Base-by-base conservation (phyloP, 1,140 invertebrate species). In the Drosophila leontia region DNA sequence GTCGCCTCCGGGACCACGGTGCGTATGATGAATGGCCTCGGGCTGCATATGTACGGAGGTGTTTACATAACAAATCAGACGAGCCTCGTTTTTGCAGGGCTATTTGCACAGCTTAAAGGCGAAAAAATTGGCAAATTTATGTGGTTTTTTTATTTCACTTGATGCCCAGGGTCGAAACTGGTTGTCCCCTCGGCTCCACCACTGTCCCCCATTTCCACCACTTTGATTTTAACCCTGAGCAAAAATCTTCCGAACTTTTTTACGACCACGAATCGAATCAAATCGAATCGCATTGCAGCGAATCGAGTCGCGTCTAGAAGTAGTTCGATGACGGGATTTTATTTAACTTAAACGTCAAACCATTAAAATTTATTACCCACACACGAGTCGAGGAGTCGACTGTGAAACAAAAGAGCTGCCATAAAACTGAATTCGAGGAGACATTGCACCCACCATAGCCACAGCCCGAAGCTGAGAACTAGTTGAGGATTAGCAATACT, bases 11-110 rank as follows among this genome's bases (percentile, higher is more conserved):
- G 82, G 82, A 79, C 63, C 60, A 85, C 82, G 32, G 61, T 65
- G 82, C 78, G 82, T 84, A 85, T 84, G 82, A 84, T 85, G 78
- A 72, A 85, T 84, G 82, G 67, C 69, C 69, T 60, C 48, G 37
- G 62, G 61, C 63, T 71, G 58, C 53, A 47, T 61, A 69, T 61
- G 63, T 56, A 56, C 53, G 8, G 37, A 56, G 53, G 53, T 67
- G 75, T 67, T 84, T 85, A 78, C 75, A 78, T 74, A 74, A 80
- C 61, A 68, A 68, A 68, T 70, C 67, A 56, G 70, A 41, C 45
- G 68, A 69, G 78, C 60, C 63, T 78, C 70, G 72, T 65, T 69
- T 53, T 81, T 63, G 72, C 50, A 63, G 35, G 72, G 50, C 67
- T 68, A 74, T 85, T 84, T 85, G 37, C 82, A 80, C 81, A 81